Percentiles rank a stretch among this genome's conserved stretches.
Evolutionary conservation across 2,113 vertebrate genomes (phyloP).

Genomic region (Stictonetta naevosa): DNA sequence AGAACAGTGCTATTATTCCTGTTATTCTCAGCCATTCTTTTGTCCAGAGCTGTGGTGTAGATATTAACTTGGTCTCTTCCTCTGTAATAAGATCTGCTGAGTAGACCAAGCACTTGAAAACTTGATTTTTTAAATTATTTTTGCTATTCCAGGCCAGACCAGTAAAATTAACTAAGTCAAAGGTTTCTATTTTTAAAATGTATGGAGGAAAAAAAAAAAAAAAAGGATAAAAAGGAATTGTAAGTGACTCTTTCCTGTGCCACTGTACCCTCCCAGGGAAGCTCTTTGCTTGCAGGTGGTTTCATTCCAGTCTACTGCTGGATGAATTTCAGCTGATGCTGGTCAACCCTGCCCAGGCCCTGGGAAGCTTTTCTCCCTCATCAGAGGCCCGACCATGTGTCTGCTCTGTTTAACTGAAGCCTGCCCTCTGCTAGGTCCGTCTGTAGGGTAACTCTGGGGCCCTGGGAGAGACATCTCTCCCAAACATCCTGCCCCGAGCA

Average conservation of each 20-base stretch:
- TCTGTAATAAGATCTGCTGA: not conserved
- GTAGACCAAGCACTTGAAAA: not conserved
- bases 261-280: rapidly evolving
- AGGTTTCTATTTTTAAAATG: no score
- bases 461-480: rapidly evolving
- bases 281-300: not conserved
- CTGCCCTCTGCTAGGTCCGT: rapidly evolving
- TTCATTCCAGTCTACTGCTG: no score
- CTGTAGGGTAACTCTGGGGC: rapidly evolving
- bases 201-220: not conserved
- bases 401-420: rapidly evolving
- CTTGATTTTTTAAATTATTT: no score
- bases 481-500: rapidly evolving
- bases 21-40: not conserved
- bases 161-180: not conserved
- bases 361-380: not conserved
- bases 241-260: not conserved
- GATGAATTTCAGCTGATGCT: not conserved
- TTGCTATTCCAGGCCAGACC: not conserved
- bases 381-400: rapidly evolving
- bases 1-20: not conserved
- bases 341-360: not conserved
- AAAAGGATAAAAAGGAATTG: not conserved
- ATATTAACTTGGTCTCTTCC: not conserved
- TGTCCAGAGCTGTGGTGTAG: rapidly evolving